Percentiles rank a stretch among this genome's conserved stretches.
Conservation (phyloP, 2,797 vertebrate species). For the Melanotaenia maccullochi region DNA sequence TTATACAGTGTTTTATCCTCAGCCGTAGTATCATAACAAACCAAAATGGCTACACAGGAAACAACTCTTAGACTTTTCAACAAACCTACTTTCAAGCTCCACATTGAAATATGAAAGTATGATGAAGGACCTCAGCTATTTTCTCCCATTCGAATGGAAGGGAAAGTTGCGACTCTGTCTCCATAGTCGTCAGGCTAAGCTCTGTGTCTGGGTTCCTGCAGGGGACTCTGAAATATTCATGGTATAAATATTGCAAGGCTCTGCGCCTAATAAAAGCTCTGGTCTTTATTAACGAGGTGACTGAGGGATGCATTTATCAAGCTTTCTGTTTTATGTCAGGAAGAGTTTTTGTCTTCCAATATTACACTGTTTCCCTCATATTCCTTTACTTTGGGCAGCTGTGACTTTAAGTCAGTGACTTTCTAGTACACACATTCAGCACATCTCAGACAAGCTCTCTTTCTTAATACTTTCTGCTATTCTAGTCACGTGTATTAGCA, state of each 20-base stretch:
- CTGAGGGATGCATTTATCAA: slow-evolving; percentile 82
- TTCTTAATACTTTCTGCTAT: slow-evolving; percentile 33
- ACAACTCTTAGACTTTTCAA: slow-evolving; percentile 12
- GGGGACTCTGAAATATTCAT: slow-evolving; percentile 82
- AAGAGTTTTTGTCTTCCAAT: slow-evolving; percentile 57
- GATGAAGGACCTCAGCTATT: slow-evolving; percentile 56
- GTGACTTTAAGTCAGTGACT: slow-evolving; percentile 14
- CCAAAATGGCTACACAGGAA: slow-evolving; percentile 16
- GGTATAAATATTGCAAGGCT: slow-evolving; percentile 82
- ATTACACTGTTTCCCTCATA: slow-evolving; percentile 53
- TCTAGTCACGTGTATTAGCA: slow-evolving; percentile 46
- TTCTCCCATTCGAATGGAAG: slow-evolving; percentile 44
- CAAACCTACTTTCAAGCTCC: slow-evolving; percentile 15
- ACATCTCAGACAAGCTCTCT: slow-evolving; percentile 25
- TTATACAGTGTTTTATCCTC: not conserved
- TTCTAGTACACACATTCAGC: slow-evolving; percentile 46
- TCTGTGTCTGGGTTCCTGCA: slow-evolving; percentile 64
- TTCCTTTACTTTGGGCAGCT: slow-evolving; percentile 18
- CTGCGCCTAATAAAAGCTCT: slow-evolving; percentile 82
- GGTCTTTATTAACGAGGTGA: slow-evolving; percentile 84
- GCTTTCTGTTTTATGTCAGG: slow-evolving; percentile 81
- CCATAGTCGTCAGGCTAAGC: slow-evolving; percentile 44
- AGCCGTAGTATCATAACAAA: not conserved
- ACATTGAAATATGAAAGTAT: slow-evolving; percentile 43
- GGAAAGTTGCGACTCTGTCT: slow-evolving; percentile 58